Conservation (phyloP, 2,888 invertebrate genomes). For the Apocheima hispidaria region DNA sequence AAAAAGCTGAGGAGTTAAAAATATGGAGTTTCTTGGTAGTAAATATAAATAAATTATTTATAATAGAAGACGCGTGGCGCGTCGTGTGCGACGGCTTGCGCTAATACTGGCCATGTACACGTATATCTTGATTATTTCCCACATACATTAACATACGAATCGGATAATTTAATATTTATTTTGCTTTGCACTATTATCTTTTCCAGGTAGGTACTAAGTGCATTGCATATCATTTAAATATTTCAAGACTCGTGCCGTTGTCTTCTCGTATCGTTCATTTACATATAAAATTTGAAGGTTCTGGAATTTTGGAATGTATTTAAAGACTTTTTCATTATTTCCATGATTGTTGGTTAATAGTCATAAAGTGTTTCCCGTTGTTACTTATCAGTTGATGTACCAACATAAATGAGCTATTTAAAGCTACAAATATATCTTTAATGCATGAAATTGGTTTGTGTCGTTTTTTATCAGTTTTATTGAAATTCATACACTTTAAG, state of each 20-base stretch:
- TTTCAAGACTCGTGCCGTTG: conserved; percentile 70
- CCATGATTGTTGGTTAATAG: too few species aligned
- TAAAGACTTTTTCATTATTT: neutral
- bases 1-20: conserved; percentile 24
- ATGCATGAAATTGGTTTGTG: too few species aligned
- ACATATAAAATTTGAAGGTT: conserved; percentile 60
- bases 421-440: too few species aligned
- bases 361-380: too few species aligned
- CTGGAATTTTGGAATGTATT: neutral
- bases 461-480: too few species aligned
- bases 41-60: conserved; percentile 52
- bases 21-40: conserved; percentile 38
- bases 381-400: too few species aligned
- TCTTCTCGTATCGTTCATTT: conserved; percentile 51
- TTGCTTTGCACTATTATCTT: conserved; percentile 69
- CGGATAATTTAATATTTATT: conserved; percentile 74
- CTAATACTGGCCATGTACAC: conserved; percentile 50
- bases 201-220: conserved; percentile 75
- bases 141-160: conserved; percentile 78
- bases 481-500: too few species aligned
- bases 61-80: conserved; percentile 61
- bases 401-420: too few species aligned
- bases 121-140: conserved; percentile 68
- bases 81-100: conserved; percentile 60
- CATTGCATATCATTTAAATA: conserved; percentile 77